Conservation (phyloP, 2,888 invertebrate genomes). For the Synanthedon tipuliformis region DNA sequence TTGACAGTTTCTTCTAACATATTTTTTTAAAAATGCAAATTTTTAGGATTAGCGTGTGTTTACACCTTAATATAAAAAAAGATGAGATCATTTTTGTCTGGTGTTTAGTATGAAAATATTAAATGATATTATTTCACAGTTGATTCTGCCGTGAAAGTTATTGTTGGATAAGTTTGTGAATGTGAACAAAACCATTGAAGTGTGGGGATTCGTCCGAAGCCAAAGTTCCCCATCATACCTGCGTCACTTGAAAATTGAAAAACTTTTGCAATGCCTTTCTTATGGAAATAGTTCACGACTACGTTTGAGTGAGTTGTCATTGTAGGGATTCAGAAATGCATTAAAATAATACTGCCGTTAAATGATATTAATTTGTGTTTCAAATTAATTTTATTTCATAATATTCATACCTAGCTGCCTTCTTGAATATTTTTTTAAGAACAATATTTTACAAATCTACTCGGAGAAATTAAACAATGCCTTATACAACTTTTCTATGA, state of each 20-base stretch:
- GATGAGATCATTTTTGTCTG: too few species aligned
- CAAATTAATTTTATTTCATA: too few species aligned
- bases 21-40: too few species aligned
- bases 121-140: not conserved
- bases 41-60: too few species aligned
- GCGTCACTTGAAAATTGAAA: constrained; percentile 70
- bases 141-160: not conserved
- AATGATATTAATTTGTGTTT: too few species aligned
- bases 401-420: too few species aligned
- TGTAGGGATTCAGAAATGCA: constrained; percentile 53
- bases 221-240: constrained; percentile 65
- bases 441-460: too few species aligned
- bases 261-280: constrained; percentile 67
- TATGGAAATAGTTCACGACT: constrained; percentile 66
- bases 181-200: constrained; percentile 5
- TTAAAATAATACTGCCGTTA: not conserved
- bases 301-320: constrained; percentile 66
- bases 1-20: too few species aligned
- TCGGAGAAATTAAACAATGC: too few species aligned
- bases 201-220: constrained; percentile 38
- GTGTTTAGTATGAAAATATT: not conserved
- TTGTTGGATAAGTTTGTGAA: constrained; percentile 3
- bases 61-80: too few species aligned
- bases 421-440: too few species aligned
- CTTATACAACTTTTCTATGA: too few species aligned